These are phyloP conservation scores for Synergus umbraculus DNA, from an alignment of 2,888 invertebrate species.

Conservation along the genomic window DNA sequence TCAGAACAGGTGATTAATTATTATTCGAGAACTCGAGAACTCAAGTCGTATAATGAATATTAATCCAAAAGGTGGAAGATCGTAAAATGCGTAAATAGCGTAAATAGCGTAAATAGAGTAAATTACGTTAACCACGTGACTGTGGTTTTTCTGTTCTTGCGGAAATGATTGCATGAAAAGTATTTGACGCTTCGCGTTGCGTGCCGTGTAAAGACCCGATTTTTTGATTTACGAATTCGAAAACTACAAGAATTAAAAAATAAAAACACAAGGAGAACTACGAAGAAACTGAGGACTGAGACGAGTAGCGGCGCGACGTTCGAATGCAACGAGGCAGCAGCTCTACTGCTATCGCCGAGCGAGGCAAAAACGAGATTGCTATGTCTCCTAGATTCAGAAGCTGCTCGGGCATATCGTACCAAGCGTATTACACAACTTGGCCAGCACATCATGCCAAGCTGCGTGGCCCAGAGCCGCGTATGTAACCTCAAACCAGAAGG, in stretches of 20 bases:
- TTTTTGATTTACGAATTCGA: neutral
- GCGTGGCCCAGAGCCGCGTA: slow-evolving; percentile 67
- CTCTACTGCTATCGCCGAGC: slow-evolving; percentile 47
- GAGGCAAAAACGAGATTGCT: slow-evolving; percentile 50
- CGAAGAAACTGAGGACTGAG: neutral
- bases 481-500: slow-evolving; percentile 56
- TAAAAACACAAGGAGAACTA: neutral
- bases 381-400: slow-evolving; percentile 52
- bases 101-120: too few relatives aligned
- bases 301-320: slow-evolving; percentile 46
- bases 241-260: neutral
- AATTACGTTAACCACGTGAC: neutral
- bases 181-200: neutral
- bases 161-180: neutral
- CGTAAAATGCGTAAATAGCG: neutral
- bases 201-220: neutral
- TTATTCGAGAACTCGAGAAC: neutral
- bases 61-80: slow-evolving; percentile 3
- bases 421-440: slow-evolving; percentile 63
- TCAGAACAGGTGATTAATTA: neutral
- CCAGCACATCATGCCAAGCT: slow-evolving; percentile 66
- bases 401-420: slow-evolving; percentile 52
- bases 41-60: neutral
- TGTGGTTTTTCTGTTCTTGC: neutral
- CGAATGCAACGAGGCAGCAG: slow-evolving; percentile 52